Evolutionary conservation across 2,113 vertebrate species (phyloP), one percentile per base, ranked within the genome.

Genomic region (Misgurnus mizolepis): DNA sequence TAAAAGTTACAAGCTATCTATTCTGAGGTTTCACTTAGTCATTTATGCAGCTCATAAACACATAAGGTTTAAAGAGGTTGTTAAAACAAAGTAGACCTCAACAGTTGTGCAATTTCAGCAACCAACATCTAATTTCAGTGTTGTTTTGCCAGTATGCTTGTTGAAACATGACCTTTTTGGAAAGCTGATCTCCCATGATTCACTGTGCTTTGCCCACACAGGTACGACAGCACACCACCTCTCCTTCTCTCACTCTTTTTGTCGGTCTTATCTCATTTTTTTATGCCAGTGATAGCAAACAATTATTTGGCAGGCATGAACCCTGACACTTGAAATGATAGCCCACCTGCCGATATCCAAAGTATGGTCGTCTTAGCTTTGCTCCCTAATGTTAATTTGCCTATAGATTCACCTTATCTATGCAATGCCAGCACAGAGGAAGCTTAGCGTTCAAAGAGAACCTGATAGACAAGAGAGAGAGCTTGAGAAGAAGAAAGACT

Each of bases 361-460:
- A 72, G 39, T 56, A 53, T 56, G 39, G n/a, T n/a, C 27, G n/a
- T 60, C n/a, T 60, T 43, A 58, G 39, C 55, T 43, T 73, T 27
- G 55, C 43, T 60, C 53, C 11, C n/a, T 41, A 40, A 43, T 22
- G 70, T 73, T 73, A 6, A 73, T 73, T 60, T 60, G 70, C 50
- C 70, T 58, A 10, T 34, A 7, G 8, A 73, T 41, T 60, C 55
- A 14, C 40, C 40, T 73, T 60, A 45, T 41, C 64, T 66, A 64
- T 6, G 10, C 7, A 10, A 69, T 71, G 74, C 76, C 81, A 83
- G 80, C 76, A 67, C 45, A 67, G 17, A 77, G 62, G n/a, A 40
- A 0, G 17, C 55, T 73, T 73, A 67, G 27, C 50, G 62, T 56
- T 39, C 73, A 34, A 50, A 65, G 27, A 77, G 49, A 41, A n/a